phyloP scores from a whole-genome alignment of 1,140 invertebrate species.

The Gonioctena quinquepunctata region DNA sequence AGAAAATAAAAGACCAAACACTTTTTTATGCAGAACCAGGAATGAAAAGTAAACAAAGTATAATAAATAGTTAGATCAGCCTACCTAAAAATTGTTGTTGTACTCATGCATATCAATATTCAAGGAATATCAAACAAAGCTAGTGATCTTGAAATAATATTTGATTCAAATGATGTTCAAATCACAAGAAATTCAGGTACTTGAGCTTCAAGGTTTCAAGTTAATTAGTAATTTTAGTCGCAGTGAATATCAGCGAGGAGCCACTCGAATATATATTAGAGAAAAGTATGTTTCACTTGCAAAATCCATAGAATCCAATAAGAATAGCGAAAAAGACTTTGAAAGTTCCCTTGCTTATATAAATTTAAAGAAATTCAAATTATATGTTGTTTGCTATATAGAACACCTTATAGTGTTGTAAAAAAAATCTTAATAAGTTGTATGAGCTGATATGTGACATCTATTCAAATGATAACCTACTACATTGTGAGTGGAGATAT shows the following conservation, averaged over 20 bases:
- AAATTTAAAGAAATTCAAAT: no score
- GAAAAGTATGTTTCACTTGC: background rate
- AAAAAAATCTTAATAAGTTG: no score
- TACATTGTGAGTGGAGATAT: no score
- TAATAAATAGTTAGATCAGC: background rate
- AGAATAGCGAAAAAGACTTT: no score
- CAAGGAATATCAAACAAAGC: background rate
- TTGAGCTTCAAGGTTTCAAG: background rate
- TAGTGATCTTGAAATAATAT: no score
- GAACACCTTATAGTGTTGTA: no score
- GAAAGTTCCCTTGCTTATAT: no score
- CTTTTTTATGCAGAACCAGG: background rate
- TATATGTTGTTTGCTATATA: no score
- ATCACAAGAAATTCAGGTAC: background rate
- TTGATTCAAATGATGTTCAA: background rate
- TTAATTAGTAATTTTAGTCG: background rate
- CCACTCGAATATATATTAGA: no score
- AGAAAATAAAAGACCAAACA: background rate
- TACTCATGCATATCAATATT: background rate
- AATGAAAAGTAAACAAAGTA: background rate
- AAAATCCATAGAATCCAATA: no score
- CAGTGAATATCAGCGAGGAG: background rate
- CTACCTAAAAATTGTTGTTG: background rate
- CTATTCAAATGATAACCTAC: no score
- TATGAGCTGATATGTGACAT: no score